Evolutionary conservation across 2,797 vertebrate species (phyloP), one percentile per base, ranked within the genome.

Genomic region (Scleropages formosus): DNA sequence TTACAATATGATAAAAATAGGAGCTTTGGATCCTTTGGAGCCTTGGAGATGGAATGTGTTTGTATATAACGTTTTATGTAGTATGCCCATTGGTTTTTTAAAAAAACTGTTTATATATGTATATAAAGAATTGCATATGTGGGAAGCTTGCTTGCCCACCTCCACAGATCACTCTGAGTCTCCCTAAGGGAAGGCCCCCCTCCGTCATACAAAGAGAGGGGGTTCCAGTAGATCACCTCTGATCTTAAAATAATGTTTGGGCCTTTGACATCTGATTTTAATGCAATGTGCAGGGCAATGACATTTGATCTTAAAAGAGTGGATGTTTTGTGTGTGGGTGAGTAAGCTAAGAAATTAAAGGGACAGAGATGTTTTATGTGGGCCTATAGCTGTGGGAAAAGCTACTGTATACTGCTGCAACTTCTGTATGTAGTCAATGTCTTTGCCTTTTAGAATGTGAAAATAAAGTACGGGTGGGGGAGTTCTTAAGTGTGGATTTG

Each of bases 191-290:
- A 61, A 46, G 60, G 27, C 22, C 22, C 20, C 58, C 58, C 51
- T 44, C 27, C 46, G 6, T 60, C 26, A 61, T n/a, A 72, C 31
- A 61, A 39, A 72, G 58, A 31, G 24, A 72, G n/a, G 56, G n/a
- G 56, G n/a, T 72, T 72, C 53, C 70, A 22, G 16, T 72, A 20
- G 47, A 22, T 31, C 58, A 61, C 49, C 56, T 72, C 27, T 60
- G 56, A 60, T 72, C 70, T 72, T 31, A 72, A 72, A 72, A 60
- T 59, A 39, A 59, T 72, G 70, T 26, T 56, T 72, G 53, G 31
- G 70, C 27, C 70, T 61, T 44, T 60, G 18, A 60, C 56, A 39
- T 60, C 26, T 39, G 56, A 61, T 60, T 61, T 60, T 61, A 60
- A 60, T 60, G 31, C 18, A n/a, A 46, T 72, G 24, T 58, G 51